These are phyloP conservation scores for Pterois miles DNA, from an alignment of 2,797 vertebrate species.

Conservation along the genomic window DNA sequence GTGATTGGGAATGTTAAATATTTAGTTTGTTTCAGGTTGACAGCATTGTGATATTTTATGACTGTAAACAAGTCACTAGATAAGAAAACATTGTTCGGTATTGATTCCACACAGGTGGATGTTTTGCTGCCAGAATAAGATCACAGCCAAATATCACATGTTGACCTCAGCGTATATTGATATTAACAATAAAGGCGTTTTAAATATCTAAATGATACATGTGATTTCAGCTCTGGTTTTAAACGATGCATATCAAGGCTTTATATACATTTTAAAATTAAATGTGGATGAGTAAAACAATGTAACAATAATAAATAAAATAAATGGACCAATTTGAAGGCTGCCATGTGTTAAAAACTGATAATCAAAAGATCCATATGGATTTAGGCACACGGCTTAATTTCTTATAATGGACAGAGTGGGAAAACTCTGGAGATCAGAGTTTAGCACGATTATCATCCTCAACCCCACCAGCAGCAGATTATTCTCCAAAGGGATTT, in stretches of 20 bases:
- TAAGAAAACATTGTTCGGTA: too few species aligned
- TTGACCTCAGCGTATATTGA: neutral
- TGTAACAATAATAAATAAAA: neutral
- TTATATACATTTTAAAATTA: neutral
- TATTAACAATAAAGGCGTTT: neutral
- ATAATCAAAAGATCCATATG: neutral
- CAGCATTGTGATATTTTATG: too few species aligned
- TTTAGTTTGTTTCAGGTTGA: too few species aligned
- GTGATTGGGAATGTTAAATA: too few species aligned
- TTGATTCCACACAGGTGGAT: too few species aligned
- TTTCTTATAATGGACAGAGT: slow-evolving; percentile 45
- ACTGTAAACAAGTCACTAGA: too few species aligned
- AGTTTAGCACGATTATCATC: neutral
- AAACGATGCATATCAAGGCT: neutral
- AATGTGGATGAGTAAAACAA: neutral
- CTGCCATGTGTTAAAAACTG: neutral
- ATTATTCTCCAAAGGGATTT: slow-evolving; percentile 13
- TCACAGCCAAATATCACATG: too few species aligned
- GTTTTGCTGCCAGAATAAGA: too few species aligned
- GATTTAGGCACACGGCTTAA: slow-evolving; percentile 65
- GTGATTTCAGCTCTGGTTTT: neutral
- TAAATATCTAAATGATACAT: neutral
- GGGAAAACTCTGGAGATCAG: too few species aligned
- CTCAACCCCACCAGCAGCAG: neutral
- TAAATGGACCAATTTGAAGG: neutral